Evolutionary conservation across 1,140 invertebrate species (phyloP), one percentile per base, ranked within the genome.

Genomic region (Brachionus paranguensis): DNA sequence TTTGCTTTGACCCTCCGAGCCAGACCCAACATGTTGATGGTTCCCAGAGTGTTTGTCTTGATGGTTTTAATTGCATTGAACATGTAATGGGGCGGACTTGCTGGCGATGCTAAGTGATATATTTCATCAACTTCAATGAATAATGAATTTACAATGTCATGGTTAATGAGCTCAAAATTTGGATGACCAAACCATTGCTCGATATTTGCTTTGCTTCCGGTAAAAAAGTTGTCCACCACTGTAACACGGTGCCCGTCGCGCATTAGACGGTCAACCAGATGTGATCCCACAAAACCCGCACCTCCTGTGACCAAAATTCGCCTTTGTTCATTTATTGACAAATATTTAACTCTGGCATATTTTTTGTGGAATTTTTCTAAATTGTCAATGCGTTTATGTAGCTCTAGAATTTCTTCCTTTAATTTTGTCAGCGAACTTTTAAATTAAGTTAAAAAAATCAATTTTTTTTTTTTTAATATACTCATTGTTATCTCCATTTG

Each of bases 61-160:
- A 99, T 96, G 24, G 98, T 99, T 91, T 99, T 99, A 0, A 99
- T 97, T 45, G 97, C 97, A 92, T 99, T 99, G 86, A 95, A 94
- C 97, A 99, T 99, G 87, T 99, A 99, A 91, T 99, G 97, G 2
- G 96, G 96, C 60, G 98, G 98, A 86, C 95, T 97, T 4, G 98
- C 98, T 33, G 97, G 98, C 87, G 96, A 98, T 1, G 98, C 97
- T 85, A 99, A 91, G 90, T 99, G 97, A 90, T 99, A 99, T 87
- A 99, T 98, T 91, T 99, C 95, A 90, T 99, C 97, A 20, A 99
- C 95, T 92, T 99, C 98, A 85, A 99, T 93, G 90, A 95, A 99
- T 11, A 99, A 90, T 17, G 97, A 95, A 89, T 98, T 98, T 0
- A 99, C 96, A 87, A 99, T 97, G 88, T 99, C 98, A 90, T 99